Evolutionary conservation across 1,140 invertebrate genomes (phyloP).

Genomic region (Penaeus japonicus): DNA sequence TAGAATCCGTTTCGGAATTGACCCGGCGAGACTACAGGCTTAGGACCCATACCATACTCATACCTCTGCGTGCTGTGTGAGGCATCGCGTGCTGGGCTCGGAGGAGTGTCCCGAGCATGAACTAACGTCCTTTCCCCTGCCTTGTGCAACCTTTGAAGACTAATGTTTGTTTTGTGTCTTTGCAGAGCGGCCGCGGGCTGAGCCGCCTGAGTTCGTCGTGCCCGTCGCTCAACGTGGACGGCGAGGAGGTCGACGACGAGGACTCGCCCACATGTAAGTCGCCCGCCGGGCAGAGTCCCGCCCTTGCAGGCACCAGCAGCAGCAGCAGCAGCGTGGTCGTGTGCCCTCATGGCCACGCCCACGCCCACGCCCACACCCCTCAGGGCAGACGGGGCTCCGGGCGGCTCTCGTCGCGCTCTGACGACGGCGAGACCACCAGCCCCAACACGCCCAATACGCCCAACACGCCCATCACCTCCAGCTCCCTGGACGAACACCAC

Average conservation of each 20-base stretch:
- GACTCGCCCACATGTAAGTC: conserved; percentile 56
- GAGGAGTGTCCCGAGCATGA: no score
- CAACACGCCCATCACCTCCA: conserved; percentile 57
- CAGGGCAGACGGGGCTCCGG: conserved; percentile 46
- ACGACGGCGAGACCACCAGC: conserved; percentile 47
- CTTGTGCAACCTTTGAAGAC: neutral
- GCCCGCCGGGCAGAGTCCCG: neutral
- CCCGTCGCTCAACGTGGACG: conserved; percentile 70
- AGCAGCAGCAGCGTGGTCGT: no score
- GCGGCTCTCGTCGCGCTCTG: conserved; percentile 50
- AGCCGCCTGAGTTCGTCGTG: conserved; percentile 77
- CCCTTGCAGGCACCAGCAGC: no score
- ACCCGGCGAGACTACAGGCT: no score
- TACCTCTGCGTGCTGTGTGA: no score
- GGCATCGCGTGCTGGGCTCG: no score
- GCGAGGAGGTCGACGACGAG: conserved; percentile 56
- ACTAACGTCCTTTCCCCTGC: no score
- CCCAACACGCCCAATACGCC: conserved; percentile 54
- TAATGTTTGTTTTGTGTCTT: neutral
- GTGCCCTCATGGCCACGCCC: no score
- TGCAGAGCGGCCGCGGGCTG: conserved; percentile 54
- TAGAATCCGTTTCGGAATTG: no score
- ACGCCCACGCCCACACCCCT: neutral
- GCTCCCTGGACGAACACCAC: conserved; percentile 57
- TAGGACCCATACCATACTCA: no score